Conservation (phyloP, 2,113 vertebrate genomes). For the Fregetta grallaria region DNA sequence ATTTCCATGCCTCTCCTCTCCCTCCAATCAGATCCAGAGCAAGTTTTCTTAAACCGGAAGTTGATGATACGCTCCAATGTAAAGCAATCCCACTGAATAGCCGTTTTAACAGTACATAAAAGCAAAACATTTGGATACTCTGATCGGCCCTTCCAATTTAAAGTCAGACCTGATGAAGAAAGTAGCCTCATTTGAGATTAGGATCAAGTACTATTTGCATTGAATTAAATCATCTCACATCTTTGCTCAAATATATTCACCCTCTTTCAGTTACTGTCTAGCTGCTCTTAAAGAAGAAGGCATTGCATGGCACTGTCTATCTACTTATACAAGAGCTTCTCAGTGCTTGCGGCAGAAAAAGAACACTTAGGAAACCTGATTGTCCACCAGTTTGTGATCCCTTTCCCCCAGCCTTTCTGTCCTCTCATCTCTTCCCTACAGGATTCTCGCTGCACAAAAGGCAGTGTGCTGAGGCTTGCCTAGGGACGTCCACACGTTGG, state of each 20-base stretch:
- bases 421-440: not conserved
- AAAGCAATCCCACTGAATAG: not conserved
- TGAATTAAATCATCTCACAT: not conserved
- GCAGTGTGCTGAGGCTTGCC: not conserved
- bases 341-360: not conserved
- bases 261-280: not conserved
- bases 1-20: not conserved
- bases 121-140: not conserved
- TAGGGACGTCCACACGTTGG: accelerated
- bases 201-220: not conserved
- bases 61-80: not conserved
- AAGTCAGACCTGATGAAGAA: not conserved
- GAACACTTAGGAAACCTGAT: not conserved
- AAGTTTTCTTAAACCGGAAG: not conserved
- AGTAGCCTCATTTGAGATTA: not conserved
- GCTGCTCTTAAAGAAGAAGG: not conserved
- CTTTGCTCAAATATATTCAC: not conserved
- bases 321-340: not conserved
- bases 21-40: not conserved
- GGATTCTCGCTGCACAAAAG: not conserved
- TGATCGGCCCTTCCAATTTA: not conserved
- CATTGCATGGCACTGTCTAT: not conserved
- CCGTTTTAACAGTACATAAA: not conserved
- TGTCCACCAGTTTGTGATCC: not conserved
- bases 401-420: not conserved